phyloP scores from a whole-genome alignment of 2,888 invertebrate genomes.

The Agrotis ipsilon region DNA sequence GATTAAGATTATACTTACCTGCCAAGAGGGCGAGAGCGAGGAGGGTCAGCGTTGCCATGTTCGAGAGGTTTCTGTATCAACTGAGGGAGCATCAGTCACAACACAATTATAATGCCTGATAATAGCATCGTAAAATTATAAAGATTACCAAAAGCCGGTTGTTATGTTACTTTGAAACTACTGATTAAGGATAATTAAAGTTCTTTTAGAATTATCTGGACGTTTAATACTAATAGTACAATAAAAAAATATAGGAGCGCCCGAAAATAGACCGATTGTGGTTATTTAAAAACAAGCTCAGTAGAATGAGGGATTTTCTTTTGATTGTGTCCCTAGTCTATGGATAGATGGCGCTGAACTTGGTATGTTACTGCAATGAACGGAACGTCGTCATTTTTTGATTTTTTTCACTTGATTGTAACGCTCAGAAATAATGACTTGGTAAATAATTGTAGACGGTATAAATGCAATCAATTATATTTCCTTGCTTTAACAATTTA shows the following conservation, averaged over 20 bases:
- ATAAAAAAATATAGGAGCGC: background rate
- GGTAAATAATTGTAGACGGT: no score
- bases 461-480: no score
- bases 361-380: no score
- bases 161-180: slow-evolving; percentile 4
- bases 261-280: background rate
- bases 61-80: slow-evolving; percentile 5
- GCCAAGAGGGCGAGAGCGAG: slow-evolving; percentile 41
- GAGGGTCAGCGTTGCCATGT: slow-evolving; percentile 38
- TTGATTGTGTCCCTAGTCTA: no score
- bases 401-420: no score
- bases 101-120: slow-evolving; percentile 13
- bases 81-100: slow-evolving; percentile 6
- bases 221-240: slow-evolving; percentile 20
- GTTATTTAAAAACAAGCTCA: no score
- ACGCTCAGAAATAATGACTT: no score
- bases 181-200: slow-evolving; percentile 32
- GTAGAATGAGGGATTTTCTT: no score
- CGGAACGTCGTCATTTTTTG: no score
- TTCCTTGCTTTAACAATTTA: no score
- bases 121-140: slow-evolving; percentile 35
- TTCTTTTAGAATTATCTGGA: slow-evolving; percentile 4
- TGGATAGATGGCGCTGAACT: no score
- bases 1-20: slow-evolving; percentile 39
- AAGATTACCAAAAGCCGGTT: slow-evolving; percentile 31